Evolutionary conservation across 2,888 invertebrate genomes (phyloP), one percentile per base, ranked within the genome.

Genomic region (Oxyteleia sp.): DNA sequence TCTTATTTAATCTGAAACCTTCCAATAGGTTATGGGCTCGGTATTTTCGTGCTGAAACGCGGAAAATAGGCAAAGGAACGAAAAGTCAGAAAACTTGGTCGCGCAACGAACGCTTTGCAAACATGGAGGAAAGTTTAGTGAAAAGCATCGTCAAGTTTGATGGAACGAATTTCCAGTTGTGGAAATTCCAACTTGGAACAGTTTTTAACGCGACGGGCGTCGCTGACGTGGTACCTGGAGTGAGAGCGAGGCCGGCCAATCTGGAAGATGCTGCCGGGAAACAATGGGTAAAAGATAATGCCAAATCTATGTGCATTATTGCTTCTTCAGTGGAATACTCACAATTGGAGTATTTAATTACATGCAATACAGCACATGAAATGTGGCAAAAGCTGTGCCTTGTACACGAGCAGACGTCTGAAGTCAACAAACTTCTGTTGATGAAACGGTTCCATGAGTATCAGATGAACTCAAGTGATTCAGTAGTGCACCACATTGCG

Each of bases 121-220:
- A n/a, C n/a, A n/a, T n/a, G n/a, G n/a, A n/a, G n/a, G n/a, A n/a
- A n/a, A n/a, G n/a, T n/a, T n/a, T n/a, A n/a, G n/a, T n/a, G n/a
- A n/a, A n/a, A n/a, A n/a, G n/a, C n/a, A n/a, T n/a, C n/a, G n/a
- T n/a, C n/a, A 89, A 88, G 80, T 82, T 86, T 59, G 79, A 86
- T 26, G 87, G 86, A 16, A 72, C 47, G n/a, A 88, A 88, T 74
- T 88, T 86, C 41, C 87, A 82, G 59, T 18, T 80, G 2, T 87
- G 86, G 86, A 88, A 88, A 84, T 87, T 87, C 18, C 86, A 87
- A 57, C 55, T 85, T 4, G 45, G 26, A 11, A 63, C 83, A 13
- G 68, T 86, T n/a, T 74, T 88, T 18, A 47, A 66, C 11, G 80
- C 81, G 23, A 66, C 64, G 32, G 84, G 76, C 0, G 41, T 85